These are phyloP conservation scores for Aphaenogaster rudis DNA, from an alignment of 1,140 invertebrate genomes.

Conservation along the genomic window DNA sequence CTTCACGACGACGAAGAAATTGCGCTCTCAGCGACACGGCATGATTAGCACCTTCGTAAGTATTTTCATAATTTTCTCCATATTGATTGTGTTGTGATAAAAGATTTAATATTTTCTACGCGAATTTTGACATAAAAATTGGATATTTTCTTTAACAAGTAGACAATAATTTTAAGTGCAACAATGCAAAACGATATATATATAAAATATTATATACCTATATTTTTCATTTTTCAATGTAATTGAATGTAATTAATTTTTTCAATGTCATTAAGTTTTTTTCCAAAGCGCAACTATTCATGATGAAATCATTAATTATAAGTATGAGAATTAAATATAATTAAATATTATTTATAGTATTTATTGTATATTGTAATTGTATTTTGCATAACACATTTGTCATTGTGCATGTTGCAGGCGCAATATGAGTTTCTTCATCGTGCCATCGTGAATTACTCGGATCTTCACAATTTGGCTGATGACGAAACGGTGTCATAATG, in stretches of 20 bases:
- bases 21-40: constrained; percentile 93
- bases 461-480: constrained; percentile 92
- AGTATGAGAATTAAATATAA: neutral
- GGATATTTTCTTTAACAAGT: neutral
- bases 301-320: neutral
- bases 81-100: neutral
- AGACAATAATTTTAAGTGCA: neutral
- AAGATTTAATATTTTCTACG: neutral
- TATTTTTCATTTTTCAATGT: neutral
- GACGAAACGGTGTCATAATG: constrained; percentile 85
- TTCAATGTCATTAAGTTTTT: neutral
- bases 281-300: neutral
- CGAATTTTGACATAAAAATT: neutral
- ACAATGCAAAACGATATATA: no score
- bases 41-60: constrained; percentile 94
- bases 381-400: constrained; percentile 2
- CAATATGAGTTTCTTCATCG: constrained; percentile 97
- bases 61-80: constrained; percentile 34
- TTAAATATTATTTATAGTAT: neutral
- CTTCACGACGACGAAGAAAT: constrained; percentile 93
- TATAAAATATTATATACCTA: neutral
- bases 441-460: constrained; percentile 95
- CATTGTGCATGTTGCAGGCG: constrained; percentile 89
- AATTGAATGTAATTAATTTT: neutral
- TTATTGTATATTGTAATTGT: neutral